Percentiles rank a stretch among this genome's conserved stretches.
Conservation (phyloP, 2,888 invertebrate genomes). For the Choristoneura rosaceana region DNA sequence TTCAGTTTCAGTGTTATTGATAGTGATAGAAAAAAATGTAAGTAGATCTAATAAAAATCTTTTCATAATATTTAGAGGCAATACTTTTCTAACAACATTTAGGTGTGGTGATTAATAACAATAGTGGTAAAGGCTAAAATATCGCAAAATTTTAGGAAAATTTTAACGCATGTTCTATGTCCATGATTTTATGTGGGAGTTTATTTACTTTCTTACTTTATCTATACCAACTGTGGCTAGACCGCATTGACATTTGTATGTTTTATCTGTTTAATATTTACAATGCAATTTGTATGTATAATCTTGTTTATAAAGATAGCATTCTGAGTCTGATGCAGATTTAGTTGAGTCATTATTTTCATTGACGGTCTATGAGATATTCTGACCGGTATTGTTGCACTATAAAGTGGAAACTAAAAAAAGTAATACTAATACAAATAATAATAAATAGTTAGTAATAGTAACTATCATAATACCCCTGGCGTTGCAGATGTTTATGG, state of each 20-base stretch:
- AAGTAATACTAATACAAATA: too few relatives aligned
- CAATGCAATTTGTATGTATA: slow-evolving; percentile 72
- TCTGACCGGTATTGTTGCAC: not conserved
- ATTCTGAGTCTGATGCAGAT: slow-evolving; percentile 80
- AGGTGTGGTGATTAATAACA: slow-evolving; percentile 80
- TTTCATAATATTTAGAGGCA: slow-evolving; percentile 81
- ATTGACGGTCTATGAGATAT: slow-evolving; percentile 11
- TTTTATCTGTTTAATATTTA: slow-evolving; percentile 70
- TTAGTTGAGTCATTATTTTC: slow-evolving; percentile 54
- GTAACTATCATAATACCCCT: too few relatives aligned
- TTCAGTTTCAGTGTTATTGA: slow-evolving; percentile 69
- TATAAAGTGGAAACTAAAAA: not conserved
- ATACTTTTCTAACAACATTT: slow-evolving; percentile 83
- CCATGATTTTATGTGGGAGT: slow-evolving; percentile 62
- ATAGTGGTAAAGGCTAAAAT: slow-evolving; percentile 71
- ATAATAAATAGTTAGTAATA: too few relatives aligned
- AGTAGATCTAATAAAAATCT: slow-evolving; percentile 77
- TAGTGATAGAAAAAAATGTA: slow-evolving; percentile 68
- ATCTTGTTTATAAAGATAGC: slow-evolving; percentile 44
- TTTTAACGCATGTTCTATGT: slow-evolving; percentile 66
- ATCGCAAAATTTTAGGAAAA: slow-evolving; percentile 61
- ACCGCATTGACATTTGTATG: slow-evolving; percentile 71
- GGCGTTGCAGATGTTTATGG: too few relatives aligned
- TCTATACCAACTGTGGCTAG: slow-evolving; percentile 64
- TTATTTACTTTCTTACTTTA: slow-evolving; percentile 71